Base-by-base conservation (phyloP, 1,140 invertebrate species). In the Drosophila bocqueti region DNA sequence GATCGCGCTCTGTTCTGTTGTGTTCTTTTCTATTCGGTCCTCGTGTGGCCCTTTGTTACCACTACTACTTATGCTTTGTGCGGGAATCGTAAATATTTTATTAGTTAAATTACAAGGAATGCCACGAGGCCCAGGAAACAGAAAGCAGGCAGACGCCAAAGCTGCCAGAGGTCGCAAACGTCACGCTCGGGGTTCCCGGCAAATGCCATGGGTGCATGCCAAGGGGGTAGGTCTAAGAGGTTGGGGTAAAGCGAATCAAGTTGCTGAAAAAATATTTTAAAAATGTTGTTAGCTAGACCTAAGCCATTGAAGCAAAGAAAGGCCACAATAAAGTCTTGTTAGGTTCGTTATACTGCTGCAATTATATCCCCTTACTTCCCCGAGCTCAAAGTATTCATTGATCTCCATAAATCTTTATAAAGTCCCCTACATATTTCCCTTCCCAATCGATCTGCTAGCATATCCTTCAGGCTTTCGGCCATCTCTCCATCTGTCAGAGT, bases 51-150 rank as follows among this genome's bases (percentile, higher is more conserved):
- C 66, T 60, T 50, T 58, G 65, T 71, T 73, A 2, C 34, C 52
- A 73, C 69, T 45, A 73, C 68, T 50, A 61, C 68, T 50, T 50
- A 61, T 47, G 55, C 68, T 29, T 54, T 59, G 24, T 40, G 65
- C 52, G 76, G 47, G 67, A 57, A 79, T 79, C 69, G 77, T 79
- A 79, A 79, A 79, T 79, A 79, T 79, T 79, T 79, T 79, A 79
- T 79, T 79, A 79, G 77, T 79, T 79, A 77, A 79, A 73, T 79
- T 79, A 79, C 77, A 18, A 36, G 54, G 40, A 73, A 73, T 38
- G 76, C 67, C 47, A 59, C 68, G 49, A 57, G 60, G 76, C 49
- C 15, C 65, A 29, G 47, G 24, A 49, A 49, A 29, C 24, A 66
- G 52, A 57, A 62, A 57, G 36, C 43, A 36, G 54, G 45, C 47